Conservation (phyloP, 2,113 vertebrate species). For the Falco punctatus region DNA sequence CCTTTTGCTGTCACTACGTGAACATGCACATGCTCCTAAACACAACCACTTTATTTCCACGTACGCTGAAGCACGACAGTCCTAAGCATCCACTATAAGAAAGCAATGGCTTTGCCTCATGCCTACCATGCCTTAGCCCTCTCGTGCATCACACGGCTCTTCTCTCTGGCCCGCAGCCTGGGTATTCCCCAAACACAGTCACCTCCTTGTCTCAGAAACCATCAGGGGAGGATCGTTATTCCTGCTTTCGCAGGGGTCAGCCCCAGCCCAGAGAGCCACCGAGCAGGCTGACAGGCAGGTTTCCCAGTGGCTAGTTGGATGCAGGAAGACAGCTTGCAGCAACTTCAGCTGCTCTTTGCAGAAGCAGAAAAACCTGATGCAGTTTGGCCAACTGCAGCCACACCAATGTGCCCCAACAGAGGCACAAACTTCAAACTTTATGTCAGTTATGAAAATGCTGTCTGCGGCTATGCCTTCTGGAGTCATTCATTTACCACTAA, state of each 20-base stretch:
- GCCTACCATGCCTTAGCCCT: neutral
- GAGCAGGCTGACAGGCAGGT: neutral
- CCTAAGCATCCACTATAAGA: neutral
- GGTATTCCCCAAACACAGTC: neutral
- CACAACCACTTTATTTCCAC: neutral
- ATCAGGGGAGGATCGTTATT: neutral
- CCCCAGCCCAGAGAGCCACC: neutral
- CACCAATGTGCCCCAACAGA: neutral
- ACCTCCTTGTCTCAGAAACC: neutral
- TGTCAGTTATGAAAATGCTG: neutral
- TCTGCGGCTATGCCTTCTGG: neutral
- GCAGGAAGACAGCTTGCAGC: neutral
- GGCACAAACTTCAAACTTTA: neutral
- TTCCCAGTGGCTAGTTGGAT: neutral
- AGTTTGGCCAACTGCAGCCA: neutral
- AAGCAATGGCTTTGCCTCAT: neutral
- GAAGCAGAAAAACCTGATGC: neutral
- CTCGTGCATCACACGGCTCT: neutral
- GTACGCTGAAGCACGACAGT: neutral
- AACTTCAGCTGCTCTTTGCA: neutral
- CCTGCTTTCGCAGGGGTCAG: neutral
- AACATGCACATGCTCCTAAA: constrained; percentile 37
- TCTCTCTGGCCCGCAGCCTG: neutral
- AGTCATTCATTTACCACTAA: neutral
- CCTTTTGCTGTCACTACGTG: neutral